These are phyloP conservation scores for Tenebrio molitor DNA, from an alignment of 1,140 invertebrate genomes.

Conservation along the genomic window DNA sequence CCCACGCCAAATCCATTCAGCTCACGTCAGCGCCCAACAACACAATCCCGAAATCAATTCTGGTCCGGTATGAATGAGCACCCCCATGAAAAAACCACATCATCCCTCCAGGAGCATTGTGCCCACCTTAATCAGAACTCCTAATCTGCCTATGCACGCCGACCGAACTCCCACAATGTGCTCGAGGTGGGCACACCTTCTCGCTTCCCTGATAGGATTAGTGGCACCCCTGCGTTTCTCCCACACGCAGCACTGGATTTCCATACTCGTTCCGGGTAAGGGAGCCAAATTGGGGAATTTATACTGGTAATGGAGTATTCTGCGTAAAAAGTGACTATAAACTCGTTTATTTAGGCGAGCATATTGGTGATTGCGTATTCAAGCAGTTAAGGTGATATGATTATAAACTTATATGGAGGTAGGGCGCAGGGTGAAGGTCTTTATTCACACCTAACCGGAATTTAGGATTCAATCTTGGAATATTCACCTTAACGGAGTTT, in stretches of 20 bases:
- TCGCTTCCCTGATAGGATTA: slow-evolving; percentile 56
- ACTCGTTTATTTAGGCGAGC: slow-evolving; percentile 35
- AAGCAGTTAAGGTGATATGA: slow-evolving; percentile 33
- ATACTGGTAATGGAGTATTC: slow-evolving; percentile 38
- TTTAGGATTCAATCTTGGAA: slow-evolving; percentile 17
- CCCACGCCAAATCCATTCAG: slow-evolving; percentile 39
- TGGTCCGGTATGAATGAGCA: slow-evolving; percentile 53
- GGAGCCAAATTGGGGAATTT: slow-evolving; percentile 44
- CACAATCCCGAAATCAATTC: slow-evolving; percentile 58
- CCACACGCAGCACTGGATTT: slow-evolving; percentile 22
- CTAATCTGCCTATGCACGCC: slow-evolving; percentile 60
- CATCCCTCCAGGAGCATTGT: slow-evolving; percentile 54
- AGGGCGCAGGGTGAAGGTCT: neutral
- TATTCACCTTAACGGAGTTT: neutral
- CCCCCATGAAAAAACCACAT: slow-evolving; percentile 45
- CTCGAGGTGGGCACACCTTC: slow-evolving; percentile 59
- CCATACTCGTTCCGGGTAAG: slow-evolving; percentile 33
- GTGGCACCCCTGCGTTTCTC: slow-evolving; percentile 35
- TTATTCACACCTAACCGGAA: slow-evolving; percentile 26
- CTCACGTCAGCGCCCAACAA: slow-evolving; percentile 56
- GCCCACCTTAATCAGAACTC: slow-evolving; percentile 57
- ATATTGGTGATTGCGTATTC: slow-evolving; percentile 34
- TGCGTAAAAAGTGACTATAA: slow-evolving; percentile 33
- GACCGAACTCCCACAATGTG: slow-evolving; percentile 57
- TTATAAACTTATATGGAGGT: slow-evolving; percentile 22